These are phyloP conservation scores for Julus scandinavius DNA, from an alignment of 2,888 invertebrate species.

Conservation along the genomic window DNA sequence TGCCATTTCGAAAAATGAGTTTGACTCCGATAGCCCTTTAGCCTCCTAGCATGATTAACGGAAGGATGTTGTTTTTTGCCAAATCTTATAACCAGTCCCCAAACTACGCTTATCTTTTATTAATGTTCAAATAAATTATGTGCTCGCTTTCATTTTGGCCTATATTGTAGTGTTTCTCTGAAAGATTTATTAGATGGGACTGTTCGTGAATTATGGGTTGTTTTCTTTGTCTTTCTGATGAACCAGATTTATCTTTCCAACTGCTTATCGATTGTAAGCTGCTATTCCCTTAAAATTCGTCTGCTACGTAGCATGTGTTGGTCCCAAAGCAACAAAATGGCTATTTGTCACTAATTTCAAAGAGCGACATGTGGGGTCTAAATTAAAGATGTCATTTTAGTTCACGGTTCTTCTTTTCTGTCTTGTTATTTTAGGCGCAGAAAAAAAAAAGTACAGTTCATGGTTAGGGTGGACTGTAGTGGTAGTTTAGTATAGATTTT, in stretches of 20 bases:
- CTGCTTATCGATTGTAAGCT: slow-evolving; percentile 15
- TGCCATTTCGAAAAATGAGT: slow-evolving; percentile 11
- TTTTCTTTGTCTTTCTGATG: slow-evolving; percentile 33
- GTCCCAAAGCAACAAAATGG: neutral
- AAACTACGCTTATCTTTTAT: slow-evolving; percentile 33
- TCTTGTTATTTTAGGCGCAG: neutral
- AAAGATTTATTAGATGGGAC: slow-evolving; percentile 30
- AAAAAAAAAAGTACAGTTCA: neutral
- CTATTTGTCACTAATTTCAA: neutral
- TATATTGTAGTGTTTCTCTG: slow-evolving; percentile 21
- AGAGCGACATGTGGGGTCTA: neutral
- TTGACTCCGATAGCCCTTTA: slow-evolving; percentile 21
- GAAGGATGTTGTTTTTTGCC: slow-evolving; percentile 21
- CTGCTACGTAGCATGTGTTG: neutral
- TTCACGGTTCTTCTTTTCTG: neutral
- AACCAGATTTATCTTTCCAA: neutral
- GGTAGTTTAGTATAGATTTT: neutral
- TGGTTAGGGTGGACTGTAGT: neutral
- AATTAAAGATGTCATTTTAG: neutral
- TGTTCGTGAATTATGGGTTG: slow-evolving; percentile 20
- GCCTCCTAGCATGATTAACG: slow-evolving; percentile 20
- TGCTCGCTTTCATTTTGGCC: slow-evolving; percentile 17
- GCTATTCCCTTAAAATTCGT: neutral
- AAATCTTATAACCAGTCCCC: slow-evolving; percentile 27
- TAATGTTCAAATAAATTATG: slow-evolving; percentile 33